Evolutionary conservation across 2,888 invertebrate species (phyloP).

Genomic region (Phengaris arion): DNA sequence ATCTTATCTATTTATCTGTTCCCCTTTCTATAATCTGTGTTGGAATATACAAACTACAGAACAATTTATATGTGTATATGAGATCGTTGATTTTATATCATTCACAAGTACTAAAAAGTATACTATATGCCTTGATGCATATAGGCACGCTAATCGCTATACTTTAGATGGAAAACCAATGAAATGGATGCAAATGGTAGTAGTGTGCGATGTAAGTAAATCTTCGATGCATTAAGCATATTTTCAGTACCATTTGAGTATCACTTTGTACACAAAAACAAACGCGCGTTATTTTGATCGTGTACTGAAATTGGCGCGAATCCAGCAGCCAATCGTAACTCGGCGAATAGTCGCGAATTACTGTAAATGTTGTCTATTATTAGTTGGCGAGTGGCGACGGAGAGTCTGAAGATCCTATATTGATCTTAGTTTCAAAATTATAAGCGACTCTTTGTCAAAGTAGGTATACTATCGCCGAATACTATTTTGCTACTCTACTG

Average conservation of each 20-base stretch:
- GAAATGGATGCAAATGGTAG: background rate
- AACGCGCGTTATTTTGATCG: constrained; percentile 9
- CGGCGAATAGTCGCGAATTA: constrained; percentile 34
- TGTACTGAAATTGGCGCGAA: constrained; percentile 48
- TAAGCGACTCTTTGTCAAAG: too few species aligned
- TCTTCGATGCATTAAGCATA: background rate
- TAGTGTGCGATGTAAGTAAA: background rate
- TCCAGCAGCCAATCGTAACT: constrained; percentile 61
- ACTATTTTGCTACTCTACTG: too few species aligned
- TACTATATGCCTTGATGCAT: too few species aligned
- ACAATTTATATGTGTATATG: too few species aligned
- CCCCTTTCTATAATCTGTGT: too few species aligned
- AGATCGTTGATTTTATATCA: too few species aligned
- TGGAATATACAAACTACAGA: too few species aligned
- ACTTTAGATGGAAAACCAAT: background rate
- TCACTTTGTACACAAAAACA: constrained; percentile 12
- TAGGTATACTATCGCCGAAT: too few species aligned
- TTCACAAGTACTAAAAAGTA: too few species aligned
- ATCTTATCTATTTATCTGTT: too few species aligned
- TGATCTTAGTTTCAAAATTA: background rate
- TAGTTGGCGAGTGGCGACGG: background rate
- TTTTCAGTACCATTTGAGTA: background rate
- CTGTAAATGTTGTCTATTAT: background rate
- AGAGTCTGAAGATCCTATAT: constrained; percentile 2
- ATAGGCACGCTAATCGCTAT: too few species aligned